These are phyloP conservation scores for Temnothorax ravouxi DNA, from an alignment of 2,888 invertebrate species.

Conservation along the genomic window DNA sequence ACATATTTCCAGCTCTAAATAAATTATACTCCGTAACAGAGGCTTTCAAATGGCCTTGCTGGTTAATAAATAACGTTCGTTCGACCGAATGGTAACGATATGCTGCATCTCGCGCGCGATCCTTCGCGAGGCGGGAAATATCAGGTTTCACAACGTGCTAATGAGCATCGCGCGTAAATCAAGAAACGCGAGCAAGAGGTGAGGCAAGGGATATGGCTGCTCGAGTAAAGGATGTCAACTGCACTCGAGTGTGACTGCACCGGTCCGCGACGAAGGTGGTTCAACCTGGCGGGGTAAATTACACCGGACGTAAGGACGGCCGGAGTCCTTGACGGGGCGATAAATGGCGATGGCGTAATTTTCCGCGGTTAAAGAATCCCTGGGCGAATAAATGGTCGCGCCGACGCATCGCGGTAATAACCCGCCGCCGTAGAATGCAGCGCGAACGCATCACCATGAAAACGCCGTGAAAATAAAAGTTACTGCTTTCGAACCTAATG, in stretches of 20 bases:
- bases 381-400: constrained; percentile 31
- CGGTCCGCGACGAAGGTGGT: constrained; percentile 70
- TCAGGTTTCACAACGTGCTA: constrained; percentile 65
- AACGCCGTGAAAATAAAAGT: constrained; percentile 29
- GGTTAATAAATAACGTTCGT: constrained; percentile 20
- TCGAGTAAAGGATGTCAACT: constrained; percentile 72
- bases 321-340: constrained; percentile 58
- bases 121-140: constrained; percentile 57
- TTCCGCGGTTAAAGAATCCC: constrained; percentile 41
- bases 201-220: constrained; percentile 34
- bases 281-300: constrained; percentile 73
- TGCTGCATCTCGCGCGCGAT: constrained; percentile 5
- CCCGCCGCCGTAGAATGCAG: background rate
- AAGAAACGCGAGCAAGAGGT: constrained; percentile 51
- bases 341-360: constrained; percentile 56
- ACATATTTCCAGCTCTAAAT: constrained; percentile 10
- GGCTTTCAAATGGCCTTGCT: background rate
- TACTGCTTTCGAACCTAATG: background rate
- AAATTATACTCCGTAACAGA: background rate
- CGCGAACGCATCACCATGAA: background rate
- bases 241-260: constrained; percentile 74
- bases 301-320: constrained; percentile 66
- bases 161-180: constrained; percentile 63
- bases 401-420: constrained; percentile 28
- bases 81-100: background rate